Conservation (phyloP, 2,888 invertebrate species). For the Morinoia aosen region DNA sequence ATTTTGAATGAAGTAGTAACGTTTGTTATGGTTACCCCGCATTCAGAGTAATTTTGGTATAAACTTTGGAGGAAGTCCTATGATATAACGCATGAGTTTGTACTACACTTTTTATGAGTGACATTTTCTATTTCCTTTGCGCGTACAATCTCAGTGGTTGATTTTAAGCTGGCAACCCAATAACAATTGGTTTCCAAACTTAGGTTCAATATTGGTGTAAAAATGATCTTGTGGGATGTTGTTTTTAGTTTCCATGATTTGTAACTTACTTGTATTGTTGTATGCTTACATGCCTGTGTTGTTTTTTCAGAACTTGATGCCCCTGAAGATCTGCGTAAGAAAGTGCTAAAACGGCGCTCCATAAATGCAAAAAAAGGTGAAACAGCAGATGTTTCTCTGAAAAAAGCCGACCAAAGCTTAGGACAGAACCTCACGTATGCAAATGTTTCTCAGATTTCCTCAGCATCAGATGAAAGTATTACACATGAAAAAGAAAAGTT, state of each 20-base stretch:
- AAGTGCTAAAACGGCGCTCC: not conserved
- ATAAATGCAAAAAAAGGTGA: not conserved
- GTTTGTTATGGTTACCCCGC: too few species aligned
- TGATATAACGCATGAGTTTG: too few species aligned
- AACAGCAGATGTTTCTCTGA: not conserved
- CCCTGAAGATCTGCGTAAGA: not conserved
- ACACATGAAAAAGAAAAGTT: not conserved
- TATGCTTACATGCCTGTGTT: not conserved
- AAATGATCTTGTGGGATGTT: not conserved
- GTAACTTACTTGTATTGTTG: not conserved
- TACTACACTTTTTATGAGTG: too few species aligned
- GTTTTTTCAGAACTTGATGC: not conserved
- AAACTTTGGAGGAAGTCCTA: too few species aligned
- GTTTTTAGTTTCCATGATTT: not conserved
- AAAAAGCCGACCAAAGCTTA: not conserved
- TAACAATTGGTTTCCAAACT: not conserved
- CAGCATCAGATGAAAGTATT: conserved; percentile 2
- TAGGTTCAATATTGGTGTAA: not conserved
- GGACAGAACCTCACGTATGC: conserved; percentile 7
- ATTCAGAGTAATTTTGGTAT: too few species aligned
- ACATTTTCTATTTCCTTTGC: too few species aligned
- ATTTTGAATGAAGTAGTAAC: not conserved
- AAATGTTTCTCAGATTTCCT: not conserved
- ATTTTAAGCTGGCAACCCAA: too few species aligned
- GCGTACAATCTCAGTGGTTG: too few species aligned